Evolutionary conservation across 2,113 vertebrate genomes (phyloP).

Genomic region (Larimichthys polyactis): DNA sequence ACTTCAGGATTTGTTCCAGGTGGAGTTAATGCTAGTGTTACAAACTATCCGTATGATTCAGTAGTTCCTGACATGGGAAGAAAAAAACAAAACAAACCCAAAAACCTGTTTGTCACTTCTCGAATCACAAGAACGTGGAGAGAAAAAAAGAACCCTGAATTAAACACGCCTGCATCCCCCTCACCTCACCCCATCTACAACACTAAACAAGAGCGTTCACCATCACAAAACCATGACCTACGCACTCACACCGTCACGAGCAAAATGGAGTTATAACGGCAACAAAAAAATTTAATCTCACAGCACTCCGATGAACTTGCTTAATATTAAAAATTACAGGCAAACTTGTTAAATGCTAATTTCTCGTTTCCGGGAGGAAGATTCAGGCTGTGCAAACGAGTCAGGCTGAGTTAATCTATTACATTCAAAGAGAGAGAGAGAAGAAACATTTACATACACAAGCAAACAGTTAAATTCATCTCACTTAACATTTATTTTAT

Average conservation of each 20-base stretch:
- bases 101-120: constrained; percentile 12
- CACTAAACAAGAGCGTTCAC: background rate
- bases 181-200: no score
- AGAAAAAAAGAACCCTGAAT: constrained; percentile 36
- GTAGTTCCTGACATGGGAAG: constrained; percentile 20
- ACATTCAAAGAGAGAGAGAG: constrained; percentile 44
- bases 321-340: constrained; percentile 32
- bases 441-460: background rate
- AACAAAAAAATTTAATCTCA: background rate
- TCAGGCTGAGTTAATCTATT: constrained; percentile 31
- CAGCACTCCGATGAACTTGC: background rate
- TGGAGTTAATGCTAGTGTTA: constrained; percentile 15
- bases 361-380: constrained; percentile 21
- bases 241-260: background rate
- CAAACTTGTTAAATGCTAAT: constrained; percentile 5
- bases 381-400: constrained; percentile 33
- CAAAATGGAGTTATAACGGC: constrained; percentile 11
- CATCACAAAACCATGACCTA: constrained; percentile 5
- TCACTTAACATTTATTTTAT: constrained; percentile 6
- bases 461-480: constrained; percentile 9
- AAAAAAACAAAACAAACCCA: background rate
- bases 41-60: background rate
- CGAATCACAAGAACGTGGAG: background rate
- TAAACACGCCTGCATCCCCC: background rate
- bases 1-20: background rate